These are phyloP conservation scores for Cacoxenus indagator DNA, from an alignment of 2,888 invertebrate genomes.

Conservation along the genomic window DNA sequence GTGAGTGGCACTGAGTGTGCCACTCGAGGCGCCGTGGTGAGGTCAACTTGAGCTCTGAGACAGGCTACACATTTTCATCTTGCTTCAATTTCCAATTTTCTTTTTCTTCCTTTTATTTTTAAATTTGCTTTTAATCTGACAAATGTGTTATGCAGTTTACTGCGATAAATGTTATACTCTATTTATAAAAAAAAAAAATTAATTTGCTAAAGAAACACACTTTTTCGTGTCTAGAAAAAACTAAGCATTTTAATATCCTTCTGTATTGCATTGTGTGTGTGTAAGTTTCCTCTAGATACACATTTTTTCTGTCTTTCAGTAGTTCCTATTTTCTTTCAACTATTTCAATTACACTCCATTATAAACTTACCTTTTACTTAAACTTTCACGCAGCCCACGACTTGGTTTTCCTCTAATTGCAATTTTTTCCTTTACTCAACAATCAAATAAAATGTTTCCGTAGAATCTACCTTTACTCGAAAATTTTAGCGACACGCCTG, in stretches of 20 bases:
- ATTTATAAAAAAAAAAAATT: not conserved
- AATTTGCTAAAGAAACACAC: not conserved
- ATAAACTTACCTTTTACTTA: not conserved
- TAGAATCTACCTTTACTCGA: not conserved
- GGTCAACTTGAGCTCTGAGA: not conserved
- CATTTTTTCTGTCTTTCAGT: slow-evolving; percentile 40
- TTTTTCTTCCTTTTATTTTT: not conserved
- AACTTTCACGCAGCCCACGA: no score
- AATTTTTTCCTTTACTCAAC: no score
- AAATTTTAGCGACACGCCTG: slow-evolving; percentile 44
- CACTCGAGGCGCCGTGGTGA: not conserved
- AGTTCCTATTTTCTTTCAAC: not conserved
- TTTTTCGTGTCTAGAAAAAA: not conserved
- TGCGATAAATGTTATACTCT: not conserved
- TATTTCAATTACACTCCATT: not conserved
- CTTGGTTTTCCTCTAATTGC: not conserved
- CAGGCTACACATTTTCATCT: slow-evolving; percentile 6
- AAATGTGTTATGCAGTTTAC: not conserved
- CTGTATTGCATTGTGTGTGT: not conserved
- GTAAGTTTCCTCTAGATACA: slow-evolving; percentile 43
- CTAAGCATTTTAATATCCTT: no score
- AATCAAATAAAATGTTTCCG: not conserved
- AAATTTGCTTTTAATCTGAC: not conserved
- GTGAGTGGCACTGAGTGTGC: not conserved
- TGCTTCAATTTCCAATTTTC: not conserved